Base-by-base conservation (phyloP, 2,113 vertebrate genomes). In the Sorex araneus region DNA sequence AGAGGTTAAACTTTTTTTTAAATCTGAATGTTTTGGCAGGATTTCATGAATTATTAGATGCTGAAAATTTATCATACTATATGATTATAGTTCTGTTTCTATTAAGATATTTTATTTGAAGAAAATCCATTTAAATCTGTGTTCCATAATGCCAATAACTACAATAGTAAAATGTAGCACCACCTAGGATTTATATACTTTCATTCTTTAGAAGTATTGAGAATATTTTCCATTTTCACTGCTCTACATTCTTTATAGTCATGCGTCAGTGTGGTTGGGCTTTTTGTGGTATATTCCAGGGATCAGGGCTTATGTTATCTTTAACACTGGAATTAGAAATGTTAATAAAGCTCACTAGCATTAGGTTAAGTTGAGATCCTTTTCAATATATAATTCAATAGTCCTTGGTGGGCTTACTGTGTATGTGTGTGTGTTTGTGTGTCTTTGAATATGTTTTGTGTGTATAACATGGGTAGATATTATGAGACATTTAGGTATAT, bases 91-190 rank as follows among this genome's bases (percentile, higher is more conserved):
- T 27, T 27, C 45, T 28, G 81, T 85, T 93, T 96, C 70, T 85
- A 75, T 93, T 84, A 90, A 93, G 74, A 93, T 87, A 95, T 95
- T 95, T 95, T 28, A 94, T 34, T 97, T 94, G 88, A 96, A 70
- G 92, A 95, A 95, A 90, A 25, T 69, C 92, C 92, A 96, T 85
- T 88, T 87, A 82, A 95, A 95, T 92, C n/a, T 79, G 1, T 80
- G 85, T 88, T 92, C 34, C 2, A n/a, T 69, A 95, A 93, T 85
- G 93, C 90, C 95, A 93, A 83, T 93, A 97, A 92, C 79, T 87
- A 92, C 90, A 95, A 73, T 79, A 92, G 90, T 94, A 94, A 95
- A 97, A 94, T 64, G 50, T 79, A 76, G 74, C 60, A 91, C 78
- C 36, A 70, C 84, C 90, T 88, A 84, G 60, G 57, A 88, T 92